phyloP scores from a whole-genome alignment of 23 tunicate species.

The Halocynthia roretzi region DNA sequence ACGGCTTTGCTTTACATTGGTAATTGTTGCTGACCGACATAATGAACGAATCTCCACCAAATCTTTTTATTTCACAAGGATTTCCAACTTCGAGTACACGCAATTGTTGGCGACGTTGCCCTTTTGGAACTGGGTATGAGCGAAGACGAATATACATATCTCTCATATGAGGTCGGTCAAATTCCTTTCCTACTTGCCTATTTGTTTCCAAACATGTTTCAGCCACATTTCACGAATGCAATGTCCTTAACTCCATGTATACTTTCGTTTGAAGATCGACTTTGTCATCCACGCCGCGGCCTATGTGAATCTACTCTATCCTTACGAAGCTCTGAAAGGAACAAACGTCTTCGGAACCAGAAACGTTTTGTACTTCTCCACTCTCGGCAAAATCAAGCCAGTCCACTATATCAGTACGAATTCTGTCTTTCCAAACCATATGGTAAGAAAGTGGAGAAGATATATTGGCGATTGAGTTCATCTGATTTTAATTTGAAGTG shows the following conservation, averaged over 20 bases:
- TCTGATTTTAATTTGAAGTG: not conserved
- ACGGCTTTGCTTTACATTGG: too few species aligned
- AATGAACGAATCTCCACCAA: too few species aligned
- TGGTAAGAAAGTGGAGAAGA: slow-evolving; percentile 21
- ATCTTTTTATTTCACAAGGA: slow-evolving; percentile 26
- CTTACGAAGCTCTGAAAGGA: slow-evolving; percentile 93
- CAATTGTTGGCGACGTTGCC: slow-evolving; percentile 85
- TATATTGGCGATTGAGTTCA: not conserved
- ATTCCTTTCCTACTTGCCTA: not conserved
- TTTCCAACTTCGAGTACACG: slow-evolving; percentile 49
- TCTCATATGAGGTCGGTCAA: slow-evolving; percentile 66
- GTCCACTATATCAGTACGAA: slow-evolving; percentile 93
- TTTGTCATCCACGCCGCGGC: slow-evolving; percentile 92
- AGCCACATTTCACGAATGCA: not conserved
- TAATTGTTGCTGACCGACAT: too few species aligned
- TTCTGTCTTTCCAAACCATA: slow-evolving; percentile 72
- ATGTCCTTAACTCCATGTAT: not conserved
- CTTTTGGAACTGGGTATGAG: slow-evolving; percentile 64
- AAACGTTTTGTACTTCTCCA: slow-evolving; percentile 69
- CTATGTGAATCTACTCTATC: slow-evolving; percentile 84
- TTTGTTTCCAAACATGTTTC: not conserved
- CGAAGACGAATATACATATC: slow-evolving; percentile 74
- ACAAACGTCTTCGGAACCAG: slow-evolving; percentile 78
- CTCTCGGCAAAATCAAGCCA: slow-evolving; percentile 69
- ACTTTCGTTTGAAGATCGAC: slow-evolving; percentile 40